Evolutionary conservation across 2,888 invertebrate genomes (phyloP).

Genomic region (Thysanoteuthis rhombus): DNA sequence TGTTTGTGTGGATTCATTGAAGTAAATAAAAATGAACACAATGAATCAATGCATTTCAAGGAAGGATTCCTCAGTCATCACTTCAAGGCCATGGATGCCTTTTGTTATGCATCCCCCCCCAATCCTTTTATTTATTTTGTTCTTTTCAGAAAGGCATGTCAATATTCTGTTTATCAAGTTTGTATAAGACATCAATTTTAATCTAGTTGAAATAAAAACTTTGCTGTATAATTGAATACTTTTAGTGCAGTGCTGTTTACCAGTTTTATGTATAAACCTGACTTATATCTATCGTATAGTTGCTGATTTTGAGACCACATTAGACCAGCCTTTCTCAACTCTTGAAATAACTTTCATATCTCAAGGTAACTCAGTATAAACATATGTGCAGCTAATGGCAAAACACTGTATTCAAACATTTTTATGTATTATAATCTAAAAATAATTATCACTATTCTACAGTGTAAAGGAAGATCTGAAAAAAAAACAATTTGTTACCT

Average conservation of each 20-base stretch:
- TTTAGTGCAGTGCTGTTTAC: neutral
- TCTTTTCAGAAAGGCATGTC: neutral
- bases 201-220: neutral
- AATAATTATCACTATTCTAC: too few relatives aligned
- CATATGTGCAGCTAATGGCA: too few relatives aligned
- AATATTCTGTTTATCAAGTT: neutral
- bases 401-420: too few relatives aligned
- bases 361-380: too few relatives aligned
- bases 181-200: neutral
- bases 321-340: too few relatives aligned
- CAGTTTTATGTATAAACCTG: too few relatives aligned
- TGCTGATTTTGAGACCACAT: too few relatives aligned
- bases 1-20: neutral
- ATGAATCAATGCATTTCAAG: neutral
- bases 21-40: neutral
- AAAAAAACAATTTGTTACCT: too few relatives aligned
- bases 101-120: neutral
- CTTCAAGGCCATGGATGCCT: neutral
- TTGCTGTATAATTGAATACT: neutral
- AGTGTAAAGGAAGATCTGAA: too few relatives aligned
- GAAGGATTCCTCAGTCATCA: neutral
- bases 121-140: neutral
- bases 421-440: too few relatives aligned
- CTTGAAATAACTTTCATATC: too few relatives aligned
- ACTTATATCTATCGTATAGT: too few relatives aligned